Conservation (phyloP, 2,888 invertebrate genomes). For the Pseudococcus viburni region DNA sequence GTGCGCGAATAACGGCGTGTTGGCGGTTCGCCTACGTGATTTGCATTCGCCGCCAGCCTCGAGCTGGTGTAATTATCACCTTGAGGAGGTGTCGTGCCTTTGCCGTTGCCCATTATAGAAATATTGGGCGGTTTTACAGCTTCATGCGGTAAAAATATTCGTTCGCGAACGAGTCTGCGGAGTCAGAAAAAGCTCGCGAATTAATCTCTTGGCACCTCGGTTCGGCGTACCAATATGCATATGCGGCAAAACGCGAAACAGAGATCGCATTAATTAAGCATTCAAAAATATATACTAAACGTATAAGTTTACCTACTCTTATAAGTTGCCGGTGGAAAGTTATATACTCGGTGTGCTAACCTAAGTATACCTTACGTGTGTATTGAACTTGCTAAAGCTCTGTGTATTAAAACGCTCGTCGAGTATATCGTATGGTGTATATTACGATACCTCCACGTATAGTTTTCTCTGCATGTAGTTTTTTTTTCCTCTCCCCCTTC, state of each 20-base stretch:
- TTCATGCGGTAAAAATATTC: not conserved
- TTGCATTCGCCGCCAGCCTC: not conserved
- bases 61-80: not conserved
- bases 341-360: not conserved
- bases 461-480: not conserved
- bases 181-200: not conserved
- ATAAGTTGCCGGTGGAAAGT: not conserved
- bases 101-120: not conserved
- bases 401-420: not conserved
- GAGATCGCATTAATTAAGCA: conserved; percentile 23
- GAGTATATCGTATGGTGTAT: not conserved
- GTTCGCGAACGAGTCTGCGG: not conserved
- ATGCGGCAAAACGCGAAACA: not conserved
- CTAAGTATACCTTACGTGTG: not conserved
- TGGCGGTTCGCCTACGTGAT: conserved; percentile 5
- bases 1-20: not conserved
- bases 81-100: not conserved
- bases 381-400: not conserved
- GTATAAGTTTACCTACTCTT: not conserved
- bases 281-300: conserved; percentile 10
- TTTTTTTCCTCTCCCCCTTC: not conserved
- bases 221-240: not conserved
- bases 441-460: not conserved
- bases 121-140: not conserved
- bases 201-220: not conserved